Conservation (phyloP, 2,113 vertebrate species). For the Rhinoderma darwinii region DNA sequence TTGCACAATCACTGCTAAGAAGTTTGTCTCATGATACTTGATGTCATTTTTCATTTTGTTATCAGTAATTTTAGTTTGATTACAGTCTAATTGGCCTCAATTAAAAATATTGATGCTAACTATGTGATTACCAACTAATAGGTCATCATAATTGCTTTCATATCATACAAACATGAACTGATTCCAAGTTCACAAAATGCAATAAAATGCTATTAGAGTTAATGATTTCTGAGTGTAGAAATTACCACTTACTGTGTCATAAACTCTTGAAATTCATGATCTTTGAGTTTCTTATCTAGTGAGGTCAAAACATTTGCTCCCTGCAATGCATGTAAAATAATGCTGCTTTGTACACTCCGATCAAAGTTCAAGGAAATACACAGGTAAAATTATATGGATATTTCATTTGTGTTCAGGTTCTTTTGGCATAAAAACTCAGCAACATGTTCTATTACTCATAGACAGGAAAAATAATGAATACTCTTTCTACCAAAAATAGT, state of each 20-base stretch:
- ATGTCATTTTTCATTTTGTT: background rate
- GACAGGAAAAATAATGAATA: no score
- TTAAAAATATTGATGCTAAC: background rate
- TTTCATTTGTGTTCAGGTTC: background rate
- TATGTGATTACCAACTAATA: background rate
- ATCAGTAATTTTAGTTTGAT: background rate
- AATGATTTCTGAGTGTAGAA: conserved; percentile 58
- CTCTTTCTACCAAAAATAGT: no score
- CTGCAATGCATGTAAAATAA: conserved; percentile 62
- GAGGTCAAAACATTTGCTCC: background rate
- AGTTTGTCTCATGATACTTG: background rate
- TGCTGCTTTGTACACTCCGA: conserved; percentile 61
- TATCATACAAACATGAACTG: conserved; percentile 13
- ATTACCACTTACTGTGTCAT: conserved; percentile 63
- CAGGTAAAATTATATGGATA: background rate
- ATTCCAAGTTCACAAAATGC: conserved; percentile 32
- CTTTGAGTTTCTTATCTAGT: conserved; percentile 71
- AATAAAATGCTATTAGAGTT: conserved; percentile 68
- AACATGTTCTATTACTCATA: no score
- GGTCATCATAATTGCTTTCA: background rate
- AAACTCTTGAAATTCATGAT: conserved; percentile 62
- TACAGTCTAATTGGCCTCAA: background rate
- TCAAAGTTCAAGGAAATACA: conserved; percentile 47
- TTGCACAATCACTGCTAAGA: background rate
- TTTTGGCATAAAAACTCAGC: background rate